phyloP scores from a whole-genome alignment of 2,797 vertebrate genomes.

The Nannoperca obscura region DNA sequence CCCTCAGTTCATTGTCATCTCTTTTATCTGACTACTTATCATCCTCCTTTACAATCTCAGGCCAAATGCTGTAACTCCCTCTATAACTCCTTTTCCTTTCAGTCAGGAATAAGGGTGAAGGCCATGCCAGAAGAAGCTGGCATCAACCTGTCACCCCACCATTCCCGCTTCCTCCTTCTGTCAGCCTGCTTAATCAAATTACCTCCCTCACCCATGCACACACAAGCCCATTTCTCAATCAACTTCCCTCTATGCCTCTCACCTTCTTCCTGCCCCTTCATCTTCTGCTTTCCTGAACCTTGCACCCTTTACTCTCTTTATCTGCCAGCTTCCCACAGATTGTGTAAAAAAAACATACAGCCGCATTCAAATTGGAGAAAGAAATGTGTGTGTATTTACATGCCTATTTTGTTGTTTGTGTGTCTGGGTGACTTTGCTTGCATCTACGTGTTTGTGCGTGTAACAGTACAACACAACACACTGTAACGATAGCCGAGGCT shows the following conservation, averaged over 20 bases:
- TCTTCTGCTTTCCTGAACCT: conserved; percentile 37
- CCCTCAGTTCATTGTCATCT: conserved; percentile 1
- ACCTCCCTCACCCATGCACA: conserved; percentile 79
- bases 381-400: neutral
- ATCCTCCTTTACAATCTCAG: conserved; percentile 27
- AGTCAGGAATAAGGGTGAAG: conserved; percentile 68
- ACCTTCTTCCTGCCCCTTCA: conserved; percentile 24
- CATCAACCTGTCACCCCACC: conserved; percentile 85
- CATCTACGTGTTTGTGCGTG: conserved; percentile 16
- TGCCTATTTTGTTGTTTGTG: conserved; percentile 7
- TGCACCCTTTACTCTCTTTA: conserved; percentile 36
- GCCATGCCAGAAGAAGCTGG: conserved; percentile 82
- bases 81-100: conserved; percentile 63
- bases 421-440: conserved; percentile 12
- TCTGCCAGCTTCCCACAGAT: conserved; percentile 30
- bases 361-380: conserved; percentile 17
- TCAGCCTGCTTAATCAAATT: conserved; percentile 94
- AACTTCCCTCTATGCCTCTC: conserved; percentile 39
- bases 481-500: conserved; percentile 89
- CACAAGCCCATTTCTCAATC: conserved; percentile 68
- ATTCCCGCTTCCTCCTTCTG: conserved; percentile 86
- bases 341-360: conserved; percentile 27
- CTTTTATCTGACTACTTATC: conserved; percentile 37
- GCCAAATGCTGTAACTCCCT: conserved; percentile 37
- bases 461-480: conserved; percentile 26